A percentile compares a stretch with the other conserved stretches of the same genome.
phyloP scores from a whole-genome alignment of 2,113 vertebrate species.

The Hepsetus odoe region DNA sequence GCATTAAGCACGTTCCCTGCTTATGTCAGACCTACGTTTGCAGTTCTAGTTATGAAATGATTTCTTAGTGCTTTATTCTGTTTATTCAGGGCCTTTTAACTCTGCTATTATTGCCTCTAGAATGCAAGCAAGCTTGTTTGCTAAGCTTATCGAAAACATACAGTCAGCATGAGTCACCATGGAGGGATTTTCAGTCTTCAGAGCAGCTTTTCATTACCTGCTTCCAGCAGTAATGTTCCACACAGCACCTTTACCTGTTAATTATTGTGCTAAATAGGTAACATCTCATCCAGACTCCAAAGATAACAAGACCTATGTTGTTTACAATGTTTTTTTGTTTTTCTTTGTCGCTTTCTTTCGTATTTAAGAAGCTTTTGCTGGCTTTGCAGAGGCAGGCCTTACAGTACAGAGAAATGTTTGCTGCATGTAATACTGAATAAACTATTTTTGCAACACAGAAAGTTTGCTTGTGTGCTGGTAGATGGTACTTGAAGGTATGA shows the following conservation, averaged over 20 bases:
- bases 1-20: neutral
- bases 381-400: slow-evolving; percentile 9
- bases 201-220: neutral
- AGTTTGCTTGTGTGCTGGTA: slow-evolving; percentile 42
- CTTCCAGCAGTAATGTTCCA: neutral
- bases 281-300: neutral
- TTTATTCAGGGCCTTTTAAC: neutral
- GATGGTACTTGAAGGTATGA: too few relatives aligned
- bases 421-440: slow-evolving; percentile 60
- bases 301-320: neutral
- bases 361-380: slow-evolving; percentile 33
- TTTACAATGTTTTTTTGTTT: neutral
- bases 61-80: slow-evolving; percentile 5
- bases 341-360: slow-evolving; percentile 1
- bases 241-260: neutral
- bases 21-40: neutral
- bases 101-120: neutral
- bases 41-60: neutral
- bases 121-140: neutral
- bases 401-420: slow-evolving; percentile 24
- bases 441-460: slow-evolving; percentile 42
- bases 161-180: neutral
- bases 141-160: neutral
- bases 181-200: neutral
- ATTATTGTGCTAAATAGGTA: slow-evolving; percentile 12